These are phyloP conservation scores for Drosophila mercatorum DNA, from an alignment of 2,888 invertebrate genomes.

Conservation along the genomic window DNA sequence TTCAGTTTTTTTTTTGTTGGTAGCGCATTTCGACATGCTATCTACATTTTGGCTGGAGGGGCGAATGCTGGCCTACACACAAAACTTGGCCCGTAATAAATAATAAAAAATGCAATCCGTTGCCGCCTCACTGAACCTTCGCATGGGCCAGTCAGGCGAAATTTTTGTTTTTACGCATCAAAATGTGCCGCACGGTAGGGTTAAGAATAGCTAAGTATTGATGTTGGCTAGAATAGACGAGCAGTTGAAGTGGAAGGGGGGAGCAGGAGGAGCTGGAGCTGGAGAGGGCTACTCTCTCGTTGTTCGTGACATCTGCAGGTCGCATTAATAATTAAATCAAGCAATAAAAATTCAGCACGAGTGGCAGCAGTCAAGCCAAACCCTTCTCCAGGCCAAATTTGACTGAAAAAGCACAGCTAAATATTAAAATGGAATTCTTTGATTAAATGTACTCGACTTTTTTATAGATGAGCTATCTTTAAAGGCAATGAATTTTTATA, in stretches of 20 bases:
- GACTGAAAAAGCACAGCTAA: constrained; percentile 42
- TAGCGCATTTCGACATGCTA: constrained; percentile 68
- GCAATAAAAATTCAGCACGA: constrained; percentile 81
- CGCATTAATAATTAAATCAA: constrained; percentile 81
- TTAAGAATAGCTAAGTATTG: constrained; percentile 57
- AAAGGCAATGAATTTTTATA: constrained; percentile 1
- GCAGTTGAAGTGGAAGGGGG: neutral
- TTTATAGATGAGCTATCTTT: neutral
- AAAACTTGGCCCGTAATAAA: constrained; percentile 66
- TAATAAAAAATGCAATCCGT: constrained; percentile 80
- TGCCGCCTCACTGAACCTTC: constrained; percentile 71
- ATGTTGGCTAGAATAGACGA: constrained; percentile 12
- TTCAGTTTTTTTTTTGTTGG: constrained; percentile 45
- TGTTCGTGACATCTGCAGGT: constrained; percentile 81
- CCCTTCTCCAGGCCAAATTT: constrained; percentile 8
- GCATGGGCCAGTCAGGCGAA: constrained; percentile 21
- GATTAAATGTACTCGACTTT: constrained; percentile 6
- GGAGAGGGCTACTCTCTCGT: constrained; percentile 3
- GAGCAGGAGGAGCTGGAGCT: neutral
- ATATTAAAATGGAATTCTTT: constrained; percentile 40
- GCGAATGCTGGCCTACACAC: constrained; percentile 45
- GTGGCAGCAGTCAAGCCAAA: constrained; percentile 49
- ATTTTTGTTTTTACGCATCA: constrained; percentile 74
- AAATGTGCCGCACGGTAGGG: constrained; percentile 75
- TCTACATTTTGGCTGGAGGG: constrained; percentile 58